A percentile compares a stretch with the other conserved stretches of the same genome.
Conservation (phyloP, 2,797 vertebrate genomes). For the Phalanger gymnotis region DNA sequence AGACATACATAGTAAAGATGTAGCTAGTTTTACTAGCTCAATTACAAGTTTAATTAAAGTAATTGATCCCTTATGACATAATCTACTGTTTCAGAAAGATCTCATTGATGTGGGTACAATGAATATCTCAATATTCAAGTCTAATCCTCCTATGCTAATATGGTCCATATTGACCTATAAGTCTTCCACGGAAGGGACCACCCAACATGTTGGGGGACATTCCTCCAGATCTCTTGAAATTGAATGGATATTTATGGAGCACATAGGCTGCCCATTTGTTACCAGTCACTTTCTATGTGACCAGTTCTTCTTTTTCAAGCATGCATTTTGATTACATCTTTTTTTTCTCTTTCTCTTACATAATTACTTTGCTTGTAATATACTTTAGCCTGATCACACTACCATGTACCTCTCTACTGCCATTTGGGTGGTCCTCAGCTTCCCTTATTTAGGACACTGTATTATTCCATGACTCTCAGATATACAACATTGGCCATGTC, state of each 20-base stretch:
- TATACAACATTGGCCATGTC: not conserved
- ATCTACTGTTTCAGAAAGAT: not conserved
- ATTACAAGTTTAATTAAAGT: not conserved
- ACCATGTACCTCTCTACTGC: not conserved
- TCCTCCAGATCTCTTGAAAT: not conserved
- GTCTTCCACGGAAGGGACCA: not conserved
- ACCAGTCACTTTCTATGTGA: not conserved
- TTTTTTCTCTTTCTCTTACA: not conserved
- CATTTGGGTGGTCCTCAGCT: not conserved
- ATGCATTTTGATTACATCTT: not conserved
- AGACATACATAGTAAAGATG: not conserved
- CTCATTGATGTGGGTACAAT: not conserved
- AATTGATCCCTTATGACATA: not conserved
- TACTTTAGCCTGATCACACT: not conserved
- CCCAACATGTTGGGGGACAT: not conserved
- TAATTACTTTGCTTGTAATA: not conserved
- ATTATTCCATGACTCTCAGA: not conserved
- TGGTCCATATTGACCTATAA: not conserved
- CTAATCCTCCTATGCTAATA: not conserved
- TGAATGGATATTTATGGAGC: not conserved
- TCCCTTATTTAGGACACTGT: not conserved
- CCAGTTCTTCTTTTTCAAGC: not conserved
- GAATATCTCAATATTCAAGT: not conserved
- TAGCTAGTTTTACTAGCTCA: not conserved
- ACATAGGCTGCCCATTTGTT: not conserved